phyloP scores from a whole-genome alignment of 1,140 invertebrate species.

The Bombus confusus region DNA sequence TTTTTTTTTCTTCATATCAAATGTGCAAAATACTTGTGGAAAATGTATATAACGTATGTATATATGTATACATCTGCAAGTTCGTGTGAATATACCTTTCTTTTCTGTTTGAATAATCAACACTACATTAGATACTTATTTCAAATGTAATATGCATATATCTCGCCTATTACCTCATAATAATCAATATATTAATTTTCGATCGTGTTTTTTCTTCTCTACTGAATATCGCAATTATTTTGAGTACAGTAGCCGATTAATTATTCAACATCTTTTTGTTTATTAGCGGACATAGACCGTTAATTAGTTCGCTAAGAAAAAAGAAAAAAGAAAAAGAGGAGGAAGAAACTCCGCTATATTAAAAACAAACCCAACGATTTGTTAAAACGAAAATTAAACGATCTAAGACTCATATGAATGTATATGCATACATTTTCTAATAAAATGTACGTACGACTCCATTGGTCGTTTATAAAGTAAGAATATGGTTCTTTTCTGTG shows the following conservation, averaged over 20 bases:
- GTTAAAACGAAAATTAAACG: conserved; percentile 19
- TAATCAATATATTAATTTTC: conserved; percentile 80
- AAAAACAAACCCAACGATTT: conserved; percentile 5
- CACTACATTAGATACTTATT: conserved; percentile 77
- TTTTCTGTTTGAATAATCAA: conserved; percentile 74
- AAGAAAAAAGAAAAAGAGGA: not conserved
- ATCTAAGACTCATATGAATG: not conserved
- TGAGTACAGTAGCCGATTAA: conserved; percentile 79
- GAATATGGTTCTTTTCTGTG: not conserved
- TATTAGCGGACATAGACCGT: conserved; percentile 78
- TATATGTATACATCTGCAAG: conserved; percentile 65
- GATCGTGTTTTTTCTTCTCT: conserved; percentile 74
- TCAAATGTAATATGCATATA: conserved; percentile 68
- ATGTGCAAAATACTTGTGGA: conserved; percentile 82
- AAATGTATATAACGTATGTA: conserved; percentile 76
- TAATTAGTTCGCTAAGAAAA: conserved; percentile 65
- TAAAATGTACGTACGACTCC: not conserved
- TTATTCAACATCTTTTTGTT: conserved; percentile 44
- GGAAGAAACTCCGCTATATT: not conserved
- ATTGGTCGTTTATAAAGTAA: not conserved
- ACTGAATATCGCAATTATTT: conserved; percentile 77
- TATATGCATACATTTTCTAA: not conserved
- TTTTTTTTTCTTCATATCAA: conserved; percentile 76
- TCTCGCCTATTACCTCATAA: conserved; percentile 71
- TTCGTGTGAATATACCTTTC: conserved; percentile 63